These are phyloP conservation scores for Galeopterus variegatus DNA, from an alignment of 2,113 vertebrate species.

Conservation along the genomic window DNA sequence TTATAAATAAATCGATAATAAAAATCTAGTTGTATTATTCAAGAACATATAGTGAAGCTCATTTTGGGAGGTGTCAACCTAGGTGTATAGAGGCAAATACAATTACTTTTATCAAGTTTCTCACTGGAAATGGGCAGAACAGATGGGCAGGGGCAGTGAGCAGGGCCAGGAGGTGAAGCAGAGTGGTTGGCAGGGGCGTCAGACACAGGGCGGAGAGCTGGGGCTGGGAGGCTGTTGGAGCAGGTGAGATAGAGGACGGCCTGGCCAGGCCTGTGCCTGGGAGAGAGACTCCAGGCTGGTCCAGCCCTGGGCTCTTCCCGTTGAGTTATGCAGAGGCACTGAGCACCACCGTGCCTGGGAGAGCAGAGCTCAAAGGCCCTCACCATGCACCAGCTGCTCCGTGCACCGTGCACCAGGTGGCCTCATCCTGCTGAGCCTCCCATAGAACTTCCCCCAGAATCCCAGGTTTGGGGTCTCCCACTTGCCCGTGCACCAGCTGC, in stretches of 20 bases:
- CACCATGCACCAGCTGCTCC: not conserved
- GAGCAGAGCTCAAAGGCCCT: not conserved
- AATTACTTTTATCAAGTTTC: not conserved
- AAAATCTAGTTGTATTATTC: not conserved
- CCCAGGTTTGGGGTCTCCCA: not conserved
- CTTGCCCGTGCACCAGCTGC: too few relatives aligned
- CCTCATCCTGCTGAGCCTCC: not conserved
- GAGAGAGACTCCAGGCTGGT: not conserved
- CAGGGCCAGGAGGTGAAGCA: not conserved
- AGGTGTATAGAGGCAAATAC: not conserved
- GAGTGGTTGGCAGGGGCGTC: not conserved
- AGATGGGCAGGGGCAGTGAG: not conserved
- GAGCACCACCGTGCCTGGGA: rapidly evolving
- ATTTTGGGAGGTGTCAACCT: not conserved
- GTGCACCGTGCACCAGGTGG: too few relatives aligned
- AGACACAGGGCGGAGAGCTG: not conserved
- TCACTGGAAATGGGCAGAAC: not conserved
- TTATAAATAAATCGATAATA: not conserved
- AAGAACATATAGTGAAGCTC: not conserved
- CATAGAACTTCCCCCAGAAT: not conserved
- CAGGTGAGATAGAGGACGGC: not conserved
- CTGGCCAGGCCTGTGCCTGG: not conserved
- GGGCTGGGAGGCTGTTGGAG: not conserved
- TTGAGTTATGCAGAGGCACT: not conserved
- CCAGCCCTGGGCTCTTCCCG: not conserved